Conservation (phyloP, 2,113 vertebrate genomes). For the Hystrix cristata region DNA sequence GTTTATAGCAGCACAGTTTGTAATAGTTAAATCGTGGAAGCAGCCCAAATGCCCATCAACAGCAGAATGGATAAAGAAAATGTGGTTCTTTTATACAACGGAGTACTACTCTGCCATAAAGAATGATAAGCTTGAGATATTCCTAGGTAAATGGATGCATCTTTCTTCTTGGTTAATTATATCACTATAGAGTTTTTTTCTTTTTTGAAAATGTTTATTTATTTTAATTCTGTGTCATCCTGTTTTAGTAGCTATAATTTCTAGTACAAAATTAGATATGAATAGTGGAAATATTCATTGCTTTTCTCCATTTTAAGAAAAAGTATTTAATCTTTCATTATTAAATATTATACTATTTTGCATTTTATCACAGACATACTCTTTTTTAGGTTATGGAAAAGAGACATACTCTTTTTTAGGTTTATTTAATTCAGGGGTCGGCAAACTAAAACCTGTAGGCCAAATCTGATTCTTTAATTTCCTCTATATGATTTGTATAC, state of each 20-base stretch:
- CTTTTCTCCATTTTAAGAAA: not conserved
- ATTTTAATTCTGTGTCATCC: not conserved
- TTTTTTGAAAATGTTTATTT: not conserved
- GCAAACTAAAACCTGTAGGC: not conserved
- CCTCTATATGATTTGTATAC: not conserved
- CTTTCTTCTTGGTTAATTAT: not conserved
- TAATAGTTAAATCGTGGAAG: no score
- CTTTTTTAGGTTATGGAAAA: not conserved
- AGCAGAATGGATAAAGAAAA: no score
- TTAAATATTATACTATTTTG: not conserved
- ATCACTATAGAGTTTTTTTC: not conserved
- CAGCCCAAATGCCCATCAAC: no score
- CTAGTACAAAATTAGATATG: not conserved
- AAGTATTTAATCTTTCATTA: not conserved
- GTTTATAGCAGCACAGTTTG: no score
- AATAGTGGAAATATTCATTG: not conserved
- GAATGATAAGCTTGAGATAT: no score
- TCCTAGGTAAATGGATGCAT: no score
- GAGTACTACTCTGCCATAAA: no score
- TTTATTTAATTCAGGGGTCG: not conserved
- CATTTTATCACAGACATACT: not conserved
- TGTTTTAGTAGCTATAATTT: not conserved
- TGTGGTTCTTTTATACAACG: no score
- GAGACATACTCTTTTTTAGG: not conserved
- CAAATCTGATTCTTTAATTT: not conserved